Conservation (phyloP, 1,140 invertebrate species). For the Eurosta solidaginis region DNA sequence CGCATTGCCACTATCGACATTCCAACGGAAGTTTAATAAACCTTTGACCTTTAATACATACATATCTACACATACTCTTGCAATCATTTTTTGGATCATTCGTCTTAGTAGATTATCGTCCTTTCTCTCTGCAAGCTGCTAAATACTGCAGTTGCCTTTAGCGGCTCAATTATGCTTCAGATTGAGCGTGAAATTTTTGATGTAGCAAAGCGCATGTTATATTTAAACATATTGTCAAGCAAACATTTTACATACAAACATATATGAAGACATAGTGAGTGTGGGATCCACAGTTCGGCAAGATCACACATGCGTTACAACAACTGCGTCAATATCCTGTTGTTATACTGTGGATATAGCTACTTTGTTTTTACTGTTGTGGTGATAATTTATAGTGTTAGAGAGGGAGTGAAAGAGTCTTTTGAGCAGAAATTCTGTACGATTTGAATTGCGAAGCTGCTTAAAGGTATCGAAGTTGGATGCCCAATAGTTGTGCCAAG, state of each 20-base stretch:
- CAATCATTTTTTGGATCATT: background rate
- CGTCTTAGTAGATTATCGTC: background rate
- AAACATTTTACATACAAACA: background rate
- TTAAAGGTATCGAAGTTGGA: too few relatives aligned
- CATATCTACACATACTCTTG: too few relatives aligned
- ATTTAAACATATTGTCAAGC: background rate
- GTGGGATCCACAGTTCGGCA: background rate
- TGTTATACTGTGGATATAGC: background rate
- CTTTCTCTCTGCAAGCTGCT: background rate
- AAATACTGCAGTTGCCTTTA: background rate
- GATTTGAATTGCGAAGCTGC: too few relatives aligned
- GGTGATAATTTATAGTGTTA: background rate
- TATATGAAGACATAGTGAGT: background rate
- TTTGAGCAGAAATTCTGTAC: background rate
- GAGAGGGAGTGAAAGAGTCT: too few relatives aligned
- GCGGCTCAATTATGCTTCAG: conserved; percentile 20
- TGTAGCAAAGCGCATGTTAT: conserved; percentile 11
- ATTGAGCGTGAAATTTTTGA: conserved; percentile 33
- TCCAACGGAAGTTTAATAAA: conserved; percentile 7
- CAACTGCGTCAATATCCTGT: conserved; percentile 8
- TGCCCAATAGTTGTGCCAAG: too few relatives aligned
- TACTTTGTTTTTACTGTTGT: background rate
- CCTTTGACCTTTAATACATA: background rate
- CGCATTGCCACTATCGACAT: background rate
- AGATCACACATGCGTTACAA: conserved; percentile 12